phyloP scores from a whole-genome alignment of 2,888 invertebrate species.

The Dione vanillae region DNA sequence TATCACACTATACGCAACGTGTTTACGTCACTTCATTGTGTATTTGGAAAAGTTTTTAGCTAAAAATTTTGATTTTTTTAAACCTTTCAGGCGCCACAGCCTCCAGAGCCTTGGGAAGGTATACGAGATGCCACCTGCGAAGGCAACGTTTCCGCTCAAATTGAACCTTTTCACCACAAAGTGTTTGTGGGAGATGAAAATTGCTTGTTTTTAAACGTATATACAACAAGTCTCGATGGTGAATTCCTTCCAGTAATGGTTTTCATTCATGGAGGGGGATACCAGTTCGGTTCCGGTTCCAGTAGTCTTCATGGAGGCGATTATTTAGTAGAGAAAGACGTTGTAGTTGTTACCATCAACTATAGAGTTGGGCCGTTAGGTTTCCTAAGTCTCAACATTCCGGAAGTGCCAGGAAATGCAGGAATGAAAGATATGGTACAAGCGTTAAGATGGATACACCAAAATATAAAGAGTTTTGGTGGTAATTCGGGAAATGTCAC shows the following conservation, averaged over 20 bases:
- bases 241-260: slow-evolving; percentile 83
- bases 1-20: neutral
- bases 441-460: slow-evolving; percentile 73
- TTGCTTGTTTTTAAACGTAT: slow-evolving; percentile 88
- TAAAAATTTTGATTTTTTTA: neutral
- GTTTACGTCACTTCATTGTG: neutral
- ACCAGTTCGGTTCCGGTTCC: slow-evolving; percentile 80
- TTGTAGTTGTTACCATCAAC: slow-evolving; percentile 83
- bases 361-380: slow-evolving; percentile 80
- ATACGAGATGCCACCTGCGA: slow-evolving; percentile 86
- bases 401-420: slow-evolving; percentile 77
- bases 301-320: slow-evolving; percentile 77
- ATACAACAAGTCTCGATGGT: slow-evolving; percentile 83
- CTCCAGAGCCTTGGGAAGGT: slow-evolving; percentile 83
- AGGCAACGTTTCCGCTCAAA: slow-evolving; percentile 85
- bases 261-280: slow-evolving; percentile 84
- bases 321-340: slow-evolving; percentile 83
- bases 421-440: slow-evolving; percentile 74
- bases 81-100: slow-evolving; percentile 82
- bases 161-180: slow-evolving; percentile 69
- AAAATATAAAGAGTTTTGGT: slow-evolving; percentile 73
- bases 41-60: neutral
- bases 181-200: slow-evolving; percentile 85
- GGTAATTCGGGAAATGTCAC: slow-evolving; percentile 75
- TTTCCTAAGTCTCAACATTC: slow-evolving; percentile 72